A percentile compares a stretch with the other conserved stretches of the same genome.
phyloP scores from a whole-genome alignment of 2,797 vertebrate species.

The Chelmon rostratus region DNA sequence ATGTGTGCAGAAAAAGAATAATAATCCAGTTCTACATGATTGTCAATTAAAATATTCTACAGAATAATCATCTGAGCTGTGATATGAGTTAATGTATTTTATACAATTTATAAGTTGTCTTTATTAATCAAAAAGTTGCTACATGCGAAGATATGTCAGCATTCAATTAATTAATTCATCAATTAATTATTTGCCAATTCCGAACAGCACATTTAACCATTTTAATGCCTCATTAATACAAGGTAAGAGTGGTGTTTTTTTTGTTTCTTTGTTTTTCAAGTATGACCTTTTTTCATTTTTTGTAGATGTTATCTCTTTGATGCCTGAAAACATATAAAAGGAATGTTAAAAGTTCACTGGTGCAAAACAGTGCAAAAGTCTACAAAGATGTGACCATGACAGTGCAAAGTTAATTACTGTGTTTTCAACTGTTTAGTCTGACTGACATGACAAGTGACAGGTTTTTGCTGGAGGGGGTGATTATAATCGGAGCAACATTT shows the following conservation, averaged over 20 bases:
- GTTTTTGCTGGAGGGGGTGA: conserved; percentile 40
- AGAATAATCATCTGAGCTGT: conserved; percentile 37
- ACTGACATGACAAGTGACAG: conserved; percentile 68
- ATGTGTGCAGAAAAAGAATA: conserved; percentile 52
- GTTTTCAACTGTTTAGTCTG: conserved; percentile 60
- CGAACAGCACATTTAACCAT: conserved; percentile 45
- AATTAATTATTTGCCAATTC: conserved; percentile 24
- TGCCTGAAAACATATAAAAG: conserved; percentile 74
- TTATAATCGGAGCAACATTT: conserved; percentile 79
- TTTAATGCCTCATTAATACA: conserved; percentile 58
- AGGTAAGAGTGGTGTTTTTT: conserved; percentile 42
- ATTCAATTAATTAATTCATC: conserved; percentile 30
- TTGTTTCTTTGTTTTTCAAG: neutral
- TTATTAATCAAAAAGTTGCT: conserved; percentile 36
- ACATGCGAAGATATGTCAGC: conserved; percentile 31
- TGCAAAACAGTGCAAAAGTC: conserved; percentile 87
- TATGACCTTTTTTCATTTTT: conserved; percentile 30
- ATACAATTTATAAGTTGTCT: conserved; percentile 12
- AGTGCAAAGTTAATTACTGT: conserved; percentile 77
- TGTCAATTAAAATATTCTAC: conserved; percentile 69
- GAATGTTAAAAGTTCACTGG: conserved; percentile 79
- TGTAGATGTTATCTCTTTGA: conserved; percentile 56
- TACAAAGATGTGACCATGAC: conserved; percentile 77
- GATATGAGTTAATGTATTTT: conserved; percentile 16
- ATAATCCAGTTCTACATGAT: conserved; percentile 67